Percentiles rank a stretch among this genome's conserved stretches.
phyloP scores from a whole-genome alignment of 1,140 invertebrate species.

The Steinernema khuongi region DNA sequence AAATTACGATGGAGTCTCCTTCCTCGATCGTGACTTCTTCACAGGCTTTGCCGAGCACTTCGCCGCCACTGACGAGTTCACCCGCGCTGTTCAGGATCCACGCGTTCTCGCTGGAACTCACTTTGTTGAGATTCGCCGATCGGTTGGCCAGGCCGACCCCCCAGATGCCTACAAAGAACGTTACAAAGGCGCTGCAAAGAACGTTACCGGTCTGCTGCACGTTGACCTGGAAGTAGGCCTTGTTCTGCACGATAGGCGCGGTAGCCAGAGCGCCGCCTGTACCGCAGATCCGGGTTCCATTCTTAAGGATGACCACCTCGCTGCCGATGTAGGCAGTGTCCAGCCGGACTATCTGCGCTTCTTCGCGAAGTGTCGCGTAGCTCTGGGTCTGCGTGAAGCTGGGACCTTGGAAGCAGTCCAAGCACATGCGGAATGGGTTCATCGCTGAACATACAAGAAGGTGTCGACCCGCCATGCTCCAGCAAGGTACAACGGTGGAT shows the following conservation, averaged over 20 bases:
- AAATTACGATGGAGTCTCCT: slow-evolving; percentile 81
- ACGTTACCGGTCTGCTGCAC: slow-evolving; percentile 79
- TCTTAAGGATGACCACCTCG: slow-evolving; percentile 96
- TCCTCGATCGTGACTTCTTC: slow-evolving; percentile 70
- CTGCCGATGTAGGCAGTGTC: slow-evolving; percentile 65
- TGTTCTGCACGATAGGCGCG: slow-evolving; percentile 88
- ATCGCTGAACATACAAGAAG: slow-evolving; percentile 7
- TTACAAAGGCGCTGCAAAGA: background rate
- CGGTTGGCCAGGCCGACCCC: slow-evolving; percentile 83
- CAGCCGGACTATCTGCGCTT: background rate
- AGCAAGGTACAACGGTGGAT: no score
- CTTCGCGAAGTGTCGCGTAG: background rate
- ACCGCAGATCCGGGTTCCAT: slow-evolving; percentile 86
- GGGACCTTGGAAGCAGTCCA: slow-evolving; percentile 3
- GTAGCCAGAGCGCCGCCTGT: slow-evolving; percentile 85
- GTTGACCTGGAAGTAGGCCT: slow-evolving; percentile 98
- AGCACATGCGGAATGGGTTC: background rate
- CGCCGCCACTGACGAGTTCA: slow-evolving; percentile 74
- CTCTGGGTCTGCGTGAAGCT: slow-evolving; percentile 1
- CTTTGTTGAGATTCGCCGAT: slow-evolving; percentile 76
- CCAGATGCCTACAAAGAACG: slow-evolving; percentile 69
- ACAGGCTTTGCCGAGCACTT: slow-evolving; percentile 68
- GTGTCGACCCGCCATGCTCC: no score
- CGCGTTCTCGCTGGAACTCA: slow-evolving; percentile 75
- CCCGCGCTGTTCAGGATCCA: slow-evolving; percentile 89